Base-by-base conservation (phyloP, 2,113 vertebrate genomes). In the Phaetusa simplex region DNA sequence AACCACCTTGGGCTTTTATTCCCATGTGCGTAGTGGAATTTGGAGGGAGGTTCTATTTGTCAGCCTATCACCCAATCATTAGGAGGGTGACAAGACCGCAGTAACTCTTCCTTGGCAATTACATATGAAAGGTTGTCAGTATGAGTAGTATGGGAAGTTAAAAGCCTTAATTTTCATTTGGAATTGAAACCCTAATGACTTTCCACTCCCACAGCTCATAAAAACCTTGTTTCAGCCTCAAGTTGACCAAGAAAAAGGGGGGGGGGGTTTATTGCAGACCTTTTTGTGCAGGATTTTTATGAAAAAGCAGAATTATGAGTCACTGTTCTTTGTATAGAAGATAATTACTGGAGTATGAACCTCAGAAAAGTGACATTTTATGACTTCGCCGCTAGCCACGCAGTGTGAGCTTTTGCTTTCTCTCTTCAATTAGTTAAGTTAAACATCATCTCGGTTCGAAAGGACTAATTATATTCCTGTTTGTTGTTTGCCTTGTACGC, bases 91-190 rank as follows among this genome's bases (percentile, higher is more conserved):
- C 93, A 94, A 93, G 95, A 79, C 91, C 0, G 14, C 49, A 86
- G 88, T 96, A 96, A 97, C 84, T 96, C 86, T 98, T 97, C 79
- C 92, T 90, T 45, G 66, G 96, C 93, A 95, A 73, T 95, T 93
- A 95, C 72, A 29, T 95, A 86, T 94, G 97, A 97, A 93, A 74
- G 86, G 6, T 82, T 87, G 89, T 94, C 90, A 95, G 87, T 92
- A 38, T 96, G 66, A 97, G 76, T 88, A 86, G 85, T 86, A 86
- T 55, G 49, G 82, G 77, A 97, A 93, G 80, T 34, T 89, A 90
- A 94, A 95, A 90, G 85, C 86, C 72, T 90, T 95, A 64, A 86
- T 96, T 96, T 95, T 94, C 86, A 82, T 94, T 95, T 92, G 72
- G 85, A 97, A 76, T 96, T 81, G 74, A 84, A 81, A 67, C 83